Percentiles rank a stretch among this genome's conserved stretches.
These are phyloP conservation scores for Aquatica leii DNA, from an alignment of 2,888 invertebrate genomes.

Conservation along the genomic window DNA sequence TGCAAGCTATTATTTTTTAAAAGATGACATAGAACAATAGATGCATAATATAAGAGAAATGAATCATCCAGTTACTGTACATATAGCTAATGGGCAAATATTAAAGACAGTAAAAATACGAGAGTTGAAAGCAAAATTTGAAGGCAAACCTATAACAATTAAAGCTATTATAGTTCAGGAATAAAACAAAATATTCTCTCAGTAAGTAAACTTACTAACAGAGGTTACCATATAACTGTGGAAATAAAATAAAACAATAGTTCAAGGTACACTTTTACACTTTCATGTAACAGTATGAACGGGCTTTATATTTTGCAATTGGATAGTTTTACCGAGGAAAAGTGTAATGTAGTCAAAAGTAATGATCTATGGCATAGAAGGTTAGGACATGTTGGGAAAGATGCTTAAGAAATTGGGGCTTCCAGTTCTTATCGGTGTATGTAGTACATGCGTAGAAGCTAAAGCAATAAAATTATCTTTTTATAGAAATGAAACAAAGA, in stretches of 20 bases:
- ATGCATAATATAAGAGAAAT: not conserved
- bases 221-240: no score
- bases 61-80: not conserved
- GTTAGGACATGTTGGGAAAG: not conserved
- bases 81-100: not conserved
- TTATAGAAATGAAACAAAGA: not conserved
- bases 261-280: not conserved
- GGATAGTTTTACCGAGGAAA: not conserved
- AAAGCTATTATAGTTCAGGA: not conserved
- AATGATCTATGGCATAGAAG: slow-evolving; percentile 11
- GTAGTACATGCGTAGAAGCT: not conserved
- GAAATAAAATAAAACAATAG: no score
- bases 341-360: not conserved
- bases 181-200: not conserved
- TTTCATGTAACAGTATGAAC: not conserved
- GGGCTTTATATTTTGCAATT: not conserved
- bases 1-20: slow-evolving; percentile 9
- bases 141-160: not conserved
- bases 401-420: not conserved
- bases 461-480: slow-evolving; percentile 1
- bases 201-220: not conserved
- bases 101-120: not conserved
- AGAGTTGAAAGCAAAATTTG: not conserved
- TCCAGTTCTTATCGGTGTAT: not conserved
- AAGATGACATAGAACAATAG: not conserved